Conservation (phyloP, 2,888 invertebrate species). For the Dichetophora obliterata region DNA sequence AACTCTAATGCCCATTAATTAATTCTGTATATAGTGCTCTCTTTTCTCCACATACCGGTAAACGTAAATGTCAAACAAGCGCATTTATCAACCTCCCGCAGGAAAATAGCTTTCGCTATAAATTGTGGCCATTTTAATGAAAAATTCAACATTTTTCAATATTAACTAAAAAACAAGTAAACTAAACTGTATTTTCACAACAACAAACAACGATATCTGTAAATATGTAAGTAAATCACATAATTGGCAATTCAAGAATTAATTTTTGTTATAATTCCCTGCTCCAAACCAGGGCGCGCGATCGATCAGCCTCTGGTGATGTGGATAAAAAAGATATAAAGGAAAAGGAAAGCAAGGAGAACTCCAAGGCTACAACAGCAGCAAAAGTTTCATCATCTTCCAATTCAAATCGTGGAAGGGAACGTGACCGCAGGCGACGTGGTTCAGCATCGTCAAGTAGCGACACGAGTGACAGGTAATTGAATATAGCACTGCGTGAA, state of each 20-base stretch:
- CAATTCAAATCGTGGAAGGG: conserved; percentile 60
- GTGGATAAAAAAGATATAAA: conserved; percentile 80
- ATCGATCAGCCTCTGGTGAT: conserved; percentile 78
- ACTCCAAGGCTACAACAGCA: conserved; percentile 47
- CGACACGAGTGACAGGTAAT: conserved; percentile 80
- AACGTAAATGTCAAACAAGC: conserved; percentile 39
- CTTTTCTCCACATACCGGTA: background rate
- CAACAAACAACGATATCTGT: background rate
- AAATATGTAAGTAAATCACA: conserved; percentile 11
- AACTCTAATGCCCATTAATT: background rate
- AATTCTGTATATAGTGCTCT: background rate
- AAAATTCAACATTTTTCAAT: background rate
- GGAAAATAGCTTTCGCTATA: background rate
- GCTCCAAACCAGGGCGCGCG: conserved; percentile 76
- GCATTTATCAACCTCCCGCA: conserved; percentile 2
- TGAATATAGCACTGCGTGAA: background rate
- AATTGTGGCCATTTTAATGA: conserved; percentile 44
- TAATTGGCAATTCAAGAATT: background rate
- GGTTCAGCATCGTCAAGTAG: conserved; percentile 84
- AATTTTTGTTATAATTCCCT: background rate
- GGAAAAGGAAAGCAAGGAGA: conserved; percentile 51
- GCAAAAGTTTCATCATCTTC: conserved; percentile 48
- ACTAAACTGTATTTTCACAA: background rate
- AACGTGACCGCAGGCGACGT: conserved; percentile 70
- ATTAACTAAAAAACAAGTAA: background rate